These are phyloP conservation scores for Sturmia bella DNA, from an alignment of 2,888 invertebrate species.

Conservation along the genomic window DNA sequence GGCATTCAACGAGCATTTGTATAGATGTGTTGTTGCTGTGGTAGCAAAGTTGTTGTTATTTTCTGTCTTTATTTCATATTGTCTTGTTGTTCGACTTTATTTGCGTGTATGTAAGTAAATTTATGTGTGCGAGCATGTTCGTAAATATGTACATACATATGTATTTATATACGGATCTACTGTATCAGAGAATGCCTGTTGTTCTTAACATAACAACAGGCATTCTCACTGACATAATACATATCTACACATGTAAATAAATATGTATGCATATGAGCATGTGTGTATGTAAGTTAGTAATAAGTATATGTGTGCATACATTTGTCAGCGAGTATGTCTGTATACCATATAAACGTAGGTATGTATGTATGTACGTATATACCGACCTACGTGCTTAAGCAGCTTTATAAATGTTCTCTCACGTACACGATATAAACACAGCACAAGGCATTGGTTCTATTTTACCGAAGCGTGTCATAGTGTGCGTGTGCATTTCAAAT, in stretches of 20 bases:
- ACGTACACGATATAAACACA: slow-evolving; percentile 63
- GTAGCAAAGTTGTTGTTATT: slow-evolving; percentile 50
- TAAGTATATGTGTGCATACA: too few species aligned
- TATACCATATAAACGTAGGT: too few species aligned
- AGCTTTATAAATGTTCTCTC: slow-evolving; percentile 10
- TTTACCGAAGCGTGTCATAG: slow-evolving; percentile 23
- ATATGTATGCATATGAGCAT: slow-evolving; percentile 1
- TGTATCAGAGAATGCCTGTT: slow-evolving; percentile 26
- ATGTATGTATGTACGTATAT: not conserved
- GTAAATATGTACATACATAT: too few species aligned
- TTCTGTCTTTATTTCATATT: slow-evolving; percentile 50
- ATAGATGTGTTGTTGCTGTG: slow-evolving; percentile 70
- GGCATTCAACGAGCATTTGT: slow-evolving; percentile 76
- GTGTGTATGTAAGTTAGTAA: too few species aligned
- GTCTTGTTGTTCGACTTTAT: slow-evolving; percentile 37
- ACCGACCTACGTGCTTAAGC: slow-evolving; percentile 42
- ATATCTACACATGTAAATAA: slow-evolving; percentile 41
- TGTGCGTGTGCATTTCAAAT: slow-evolving; percentile 8
- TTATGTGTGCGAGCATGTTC: too few species aligned
- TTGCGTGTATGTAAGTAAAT: slow-evolving; percentile 42
- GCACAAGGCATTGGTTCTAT: slow-evolving; percentile 60
- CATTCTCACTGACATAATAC: not conserved
- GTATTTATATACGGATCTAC: not conserved
- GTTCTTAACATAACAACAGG: slow-evolving; percentile 50
- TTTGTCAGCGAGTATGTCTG: too few species aligned